Evolutionary conservation across 2,113 vertebrate genomes (phyloP), one percentile per base, ranked within the genome.

Genomic region (Lynx canadensis): DNA sequence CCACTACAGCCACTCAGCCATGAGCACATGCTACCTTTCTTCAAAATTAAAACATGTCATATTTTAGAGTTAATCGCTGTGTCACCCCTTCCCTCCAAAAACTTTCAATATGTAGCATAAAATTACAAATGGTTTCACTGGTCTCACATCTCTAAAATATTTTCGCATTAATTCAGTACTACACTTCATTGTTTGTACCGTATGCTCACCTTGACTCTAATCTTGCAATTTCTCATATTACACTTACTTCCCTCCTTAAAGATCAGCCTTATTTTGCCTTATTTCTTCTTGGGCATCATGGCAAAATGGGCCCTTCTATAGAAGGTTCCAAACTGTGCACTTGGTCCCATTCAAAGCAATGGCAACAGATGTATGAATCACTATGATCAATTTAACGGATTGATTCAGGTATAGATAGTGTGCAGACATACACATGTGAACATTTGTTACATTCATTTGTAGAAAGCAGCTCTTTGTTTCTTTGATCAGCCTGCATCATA

Each of bases 31-130:
- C 97, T 74, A 79, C 66, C 91, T 60, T 81, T 74, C 88, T 94
- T 97, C 85, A 85, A 41, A 96, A 91, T 94, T 88, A 95, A 94
- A 97, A 65, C 55, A 80, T 89, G 88, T 96, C 94, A 36, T 36
- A 85, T 63, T 97, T 86, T 74, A 94, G 31, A 60, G 68, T 92
- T 91, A 93, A 97, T 94, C 81, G 29, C 7, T 73, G 11, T 94
- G 69, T 85, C 80, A 85, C 33, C 41, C 80, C 89, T 88, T 95
- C 45, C 92, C n/a, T 78, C 18, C 27, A 57, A 88, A 96, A 36
- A 63, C n/a, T 63, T 93, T 57, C 2, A 2, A 57, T 83, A 60
- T 68, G 60, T 57, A 86, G 48, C 60, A 79, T 82, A 95, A 69
- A 95, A 96, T 93, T 79, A 48, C 45, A 92, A 73, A 85, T 14